Percentiles rank a stretch among this genome's conserved stretches.
These are phyloP conservation scores for Calliopsis andreniformis DNA, from an alignment of 1,140 invertebrate genomes.

Conservation along the genomic window DNA sequence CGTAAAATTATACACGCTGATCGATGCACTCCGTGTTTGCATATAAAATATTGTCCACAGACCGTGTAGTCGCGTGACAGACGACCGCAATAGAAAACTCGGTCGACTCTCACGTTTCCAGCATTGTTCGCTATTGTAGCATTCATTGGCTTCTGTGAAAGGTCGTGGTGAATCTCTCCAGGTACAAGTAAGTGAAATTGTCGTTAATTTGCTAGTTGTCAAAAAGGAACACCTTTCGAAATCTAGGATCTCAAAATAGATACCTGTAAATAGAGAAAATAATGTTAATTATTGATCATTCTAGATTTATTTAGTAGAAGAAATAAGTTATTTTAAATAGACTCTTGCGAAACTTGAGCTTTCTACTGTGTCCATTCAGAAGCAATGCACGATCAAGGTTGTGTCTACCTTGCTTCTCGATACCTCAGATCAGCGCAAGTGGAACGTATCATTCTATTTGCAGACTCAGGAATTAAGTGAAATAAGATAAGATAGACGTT, in stretches of 20 bases:
- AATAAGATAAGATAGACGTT: constrained; percentile 46
- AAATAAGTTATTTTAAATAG: no score
- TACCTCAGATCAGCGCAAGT: neutral
- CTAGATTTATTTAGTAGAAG: no score
- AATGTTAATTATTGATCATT: no score
- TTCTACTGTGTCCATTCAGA: neutral
- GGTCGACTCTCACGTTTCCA: constrained; percentile 34
- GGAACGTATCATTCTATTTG: constrained; percentile 22
- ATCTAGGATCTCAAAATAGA: no score
- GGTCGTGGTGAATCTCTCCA: neutral
- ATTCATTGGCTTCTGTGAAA: constrained; percentile 15
- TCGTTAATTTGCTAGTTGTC: no score
- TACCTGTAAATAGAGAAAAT: no score
- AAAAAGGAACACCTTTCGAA: no score
- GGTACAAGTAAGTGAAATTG: no score
- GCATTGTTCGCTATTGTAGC: neutral
- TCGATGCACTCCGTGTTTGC: constrained; percentile 13
- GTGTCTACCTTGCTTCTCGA: neutral
- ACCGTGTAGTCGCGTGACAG: constrained; percentile 42
- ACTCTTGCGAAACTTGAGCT: neutral
- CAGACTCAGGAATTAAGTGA: constrained; percentile 25
- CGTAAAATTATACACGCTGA: neutral
- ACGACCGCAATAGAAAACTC: constrained; percentile 40
- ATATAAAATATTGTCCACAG: constrained; percentile 26
- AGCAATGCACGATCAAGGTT: neutral